These are phyloP conservation scores for Alauda arvensis DNA, from an alignment of 2,797 vertebrate genomes.

Conservation along the genomic window DNA sequence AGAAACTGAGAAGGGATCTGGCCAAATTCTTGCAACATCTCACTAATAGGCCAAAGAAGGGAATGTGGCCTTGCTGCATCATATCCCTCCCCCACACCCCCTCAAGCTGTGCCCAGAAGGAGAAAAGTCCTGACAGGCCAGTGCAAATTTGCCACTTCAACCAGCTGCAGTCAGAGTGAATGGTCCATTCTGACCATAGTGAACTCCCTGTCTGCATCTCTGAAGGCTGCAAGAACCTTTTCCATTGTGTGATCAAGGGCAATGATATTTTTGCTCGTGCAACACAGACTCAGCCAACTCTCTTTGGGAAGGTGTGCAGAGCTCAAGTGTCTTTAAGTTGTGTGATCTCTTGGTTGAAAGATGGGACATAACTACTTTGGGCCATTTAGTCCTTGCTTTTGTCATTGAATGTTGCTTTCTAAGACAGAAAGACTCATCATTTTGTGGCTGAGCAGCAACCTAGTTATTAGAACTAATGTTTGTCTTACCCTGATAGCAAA, in stretches of 20 bases:
- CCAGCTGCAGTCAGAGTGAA: neutral
- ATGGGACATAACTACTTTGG: neutral
- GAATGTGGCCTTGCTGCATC: neutral
- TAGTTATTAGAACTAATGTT: neutral
- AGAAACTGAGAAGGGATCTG: neutral
- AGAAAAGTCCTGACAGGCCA: neutral
- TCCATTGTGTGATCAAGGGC: fast-evolving
- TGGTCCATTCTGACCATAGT: neutral
- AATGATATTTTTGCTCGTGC: neutral
- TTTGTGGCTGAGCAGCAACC: neutral
- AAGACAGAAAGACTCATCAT: neutral
- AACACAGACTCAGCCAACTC: neutral
- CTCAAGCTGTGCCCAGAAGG: neutral
- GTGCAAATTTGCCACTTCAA: neutral
- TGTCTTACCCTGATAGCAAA: neutral
- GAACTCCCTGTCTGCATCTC: neutral
- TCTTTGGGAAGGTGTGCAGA: neutral
- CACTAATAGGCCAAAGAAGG: neutral
- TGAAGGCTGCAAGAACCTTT: neutral
- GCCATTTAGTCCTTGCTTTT: neutral
- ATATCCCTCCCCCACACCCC: fast-evolving
- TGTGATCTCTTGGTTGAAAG: neutral
- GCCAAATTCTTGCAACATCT: neutral
- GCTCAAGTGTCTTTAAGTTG: neutral
- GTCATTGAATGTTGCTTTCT: neutral